Evolutionary conservation across 2,888 invertebrate genomes (phyloP).

Genomic region (Zhengitettix transpicula): DNA sequence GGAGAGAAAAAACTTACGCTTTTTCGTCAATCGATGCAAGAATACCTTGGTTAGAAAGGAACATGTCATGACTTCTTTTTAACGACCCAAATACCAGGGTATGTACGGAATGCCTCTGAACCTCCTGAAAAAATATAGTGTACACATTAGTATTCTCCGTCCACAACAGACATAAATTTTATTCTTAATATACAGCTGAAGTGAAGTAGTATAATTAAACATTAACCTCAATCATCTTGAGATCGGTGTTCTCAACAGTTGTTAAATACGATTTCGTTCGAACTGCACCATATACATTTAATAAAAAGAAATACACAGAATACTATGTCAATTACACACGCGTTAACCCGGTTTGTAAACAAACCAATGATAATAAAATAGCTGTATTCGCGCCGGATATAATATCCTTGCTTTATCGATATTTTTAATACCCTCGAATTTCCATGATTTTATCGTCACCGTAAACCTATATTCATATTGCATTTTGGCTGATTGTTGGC

Average conservation of each 20-base stretch:
- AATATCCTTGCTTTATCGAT: too few species aligned
- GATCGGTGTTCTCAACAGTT: neutral
- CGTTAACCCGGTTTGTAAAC: too few species aligned
- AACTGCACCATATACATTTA: too few species aligned
- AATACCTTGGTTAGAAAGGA: constrained; percentile 74
- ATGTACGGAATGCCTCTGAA: constrained; percentile 92
- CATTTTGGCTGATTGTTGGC: too few species aligned
- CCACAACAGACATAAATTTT: neutral
- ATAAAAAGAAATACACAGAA: too few species aligned
- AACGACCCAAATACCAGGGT: constrained; percentile 91
- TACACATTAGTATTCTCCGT: neutral
- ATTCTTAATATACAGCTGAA: neutral
- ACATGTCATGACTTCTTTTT: constrained; percentile 96
- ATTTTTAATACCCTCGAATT: too few species aligned
- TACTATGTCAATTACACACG: too few species aligned
- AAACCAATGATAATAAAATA: too few species aligned
- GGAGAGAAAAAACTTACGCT: constrained; percentile 41
- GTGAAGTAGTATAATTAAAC: neutral
- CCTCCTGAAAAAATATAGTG: constrained; percentile 38
- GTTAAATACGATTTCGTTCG: too few species aligned
- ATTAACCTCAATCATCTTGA: neutral
- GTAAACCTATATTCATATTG: too few species aligned
- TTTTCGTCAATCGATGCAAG: constrained; percentile 70
- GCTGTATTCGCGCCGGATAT: too few species aligned
- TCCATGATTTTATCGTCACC: too few species aligned